A percentile compares a stretch with the other conserved stretches of the same genome.
Conservation (phyloP, 2,888 invertebrate species). For the Leucophenga maculata region DNA sequence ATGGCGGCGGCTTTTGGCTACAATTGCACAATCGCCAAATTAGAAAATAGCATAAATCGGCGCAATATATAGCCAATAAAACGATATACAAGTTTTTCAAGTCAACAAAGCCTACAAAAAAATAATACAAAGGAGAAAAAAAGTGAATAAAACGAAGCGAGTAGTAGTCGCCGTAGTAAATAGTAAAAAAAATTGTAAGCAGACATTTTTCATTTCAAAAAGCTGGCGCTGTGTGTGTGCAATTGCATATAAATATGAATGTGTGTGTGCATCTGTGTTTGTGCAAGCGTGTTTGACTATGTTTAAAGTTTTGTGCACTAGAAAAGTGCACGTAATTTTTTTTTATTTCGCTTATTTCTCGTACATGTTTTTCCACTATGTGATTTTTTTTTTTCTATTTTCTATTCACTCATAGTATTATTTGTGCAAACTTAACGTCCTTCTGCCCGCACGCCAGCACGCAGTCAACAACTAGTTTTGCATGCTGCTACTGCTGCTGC, state of each 20-base stretch:
- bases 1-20: conserved; percentile 1
- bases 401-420: conserved; percentile 12
- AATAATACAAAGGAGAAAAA: not conserved
- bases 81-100: not conserved
- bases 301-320: conserved; percentile 50
- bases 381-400: not conserved
- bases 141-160: not conserved
- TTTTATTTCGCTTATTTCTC: conserved; percentile 31
- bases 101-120: not conserved
- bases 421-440: conserved; percentile 9
- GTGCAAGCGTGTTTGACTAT: conserved; percentile 54
- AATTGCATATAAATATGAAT: too few relatives aligned
- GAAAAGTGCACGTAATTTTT: conserved; percentile 18
- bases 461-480: not conserved
- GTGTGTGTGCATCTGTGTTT: conserved; percentile 29
- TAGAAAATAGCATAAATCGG: not conserved
- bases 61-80: too few relatives aligned
- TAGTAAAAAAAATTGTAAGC: not conserved
- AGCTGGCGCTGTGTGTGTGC: too few relatives aligned
- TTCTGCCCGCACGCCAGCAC: not conserved
- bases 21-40: conserved; percentile 1
- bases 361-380: conserved; percentile 26
- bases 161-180: conserved; percentile 1
- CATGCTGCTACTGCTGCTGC: not conserved
- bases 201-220: too few relatives aligned